Evolutionary conservation across 2,113 vertebrate species (phyloP).

Genomic region (Phaethornis superciliosus): DNA sequence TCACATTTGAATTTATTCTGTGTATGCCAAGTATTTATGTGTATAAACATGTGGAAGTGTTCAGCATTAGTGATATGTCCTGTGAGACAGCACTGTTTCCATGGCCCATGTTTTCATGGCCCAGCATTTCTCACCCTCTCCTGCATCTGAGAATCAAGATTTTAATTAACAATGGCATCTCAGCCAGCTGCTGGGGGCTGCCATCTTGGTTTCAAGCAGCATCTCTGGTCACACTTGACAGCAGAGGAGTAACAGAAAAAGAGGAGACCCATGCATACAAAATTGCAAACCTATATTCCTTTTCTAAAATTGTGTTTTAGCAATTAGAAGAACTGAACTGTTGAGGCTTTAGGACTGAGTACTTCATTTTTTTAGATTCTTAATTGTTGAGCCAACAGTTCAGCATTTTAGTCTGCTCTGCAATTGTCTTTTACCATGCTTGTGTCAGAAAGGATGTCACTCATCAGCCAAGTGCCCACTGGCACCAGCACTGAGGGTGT

Average conservation of each 20-base stretch:
- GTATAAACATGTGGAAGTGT: not conserved
- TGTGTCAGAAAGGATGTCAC: not conserved
- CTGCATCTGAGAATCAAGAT: not conserved
- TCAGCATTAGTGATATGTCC: not conserved
- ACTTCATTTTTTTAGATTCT: not conserved
- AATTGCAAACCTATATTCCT: not conserved
- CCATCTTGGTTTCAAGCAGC: not conserved
- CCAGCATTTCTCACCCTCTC: slow-evolving; percentile 30
- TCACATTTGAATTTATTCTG: not conserved
- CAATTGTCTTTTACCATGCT: slow-evolving; percentile 39
- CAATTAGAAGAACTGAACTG: not conserved
- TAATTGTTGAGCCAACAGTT: slow-evolving; percentile 23
- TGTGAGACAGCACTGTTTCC: not conserved
- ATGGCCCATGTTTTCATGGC: not conserved
- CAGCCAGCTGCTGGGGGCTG: slow-evolving; percentile 11
- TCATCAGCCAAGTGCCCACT: slow-evolving; percentile 13
- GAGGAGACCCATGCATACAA: not conserved
- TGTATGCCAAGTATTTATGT: not conserved
- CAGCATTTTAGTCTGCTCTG: slow-evolving; percentile 5
- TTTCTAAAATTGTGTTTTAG: not conserved
- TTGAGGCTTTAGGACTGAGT: not conserved
- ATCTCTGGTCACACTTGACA: not conserved
- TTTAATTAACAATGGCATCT: slow-evolving; percentile 21
- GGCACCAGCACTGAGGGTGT: slow-evolving; percentile 24
- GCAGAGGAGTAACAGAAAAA: not conserved